Conservation (phyloP, 2,888 invertebrate genomes). For the Ochlodes sylvanus region DNA sequence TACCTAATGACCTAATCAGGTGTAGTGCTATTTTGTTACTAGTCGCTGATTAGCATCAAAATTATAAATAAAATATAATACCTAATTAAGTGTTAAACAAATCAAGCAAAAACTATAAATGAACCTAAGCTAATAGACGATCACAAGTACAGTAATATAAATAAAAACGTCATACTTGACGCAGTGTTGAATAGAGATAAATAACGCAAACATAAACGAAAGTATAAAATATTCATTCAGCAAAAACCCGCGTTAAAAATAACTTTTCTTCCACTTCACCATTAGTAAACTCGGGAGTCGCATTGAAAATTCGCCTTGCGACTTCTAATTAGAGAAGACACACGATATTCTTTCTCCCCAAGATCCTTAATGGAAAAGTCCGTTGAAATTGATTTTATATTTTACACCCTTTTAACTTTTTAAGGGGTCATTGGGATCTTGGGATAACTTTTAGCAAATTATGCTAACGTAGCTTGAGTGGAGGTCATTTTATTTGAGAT, state of each 20-base stretch:
- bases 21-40: too few species aligned
- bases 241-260: conserved; percentile 77
- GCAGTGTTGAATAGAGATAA: conserved; percentile 67
- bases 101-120: too few species aligned
- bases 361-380: conserved; percentile 76
- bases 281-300: conserved; percentile 66
- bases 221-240: conserved; percentile 80
- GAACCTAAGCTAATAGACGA: too few species aligned
- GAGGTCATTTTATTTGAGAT: too few species aligned
- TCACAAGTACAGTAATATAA: too few species aligned
- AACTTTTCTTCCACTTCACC: conserved; percentile 80
- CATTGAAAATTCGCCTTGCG: conserved; percentile 81
- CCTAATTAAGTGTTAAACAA: too few species aligned
- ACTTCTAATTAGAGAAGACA: conserved; percentile 81
- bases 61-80: too few species aligned
- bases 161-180: conserved; percentile 56
- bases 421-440: conserved; percentile 28
- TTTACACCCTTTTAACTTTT: conserved; percentile 60
- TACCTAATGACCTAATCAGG: too few species aligned
- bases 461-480: not conserved
- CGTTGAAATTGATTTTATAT: conserved; percentile 77
- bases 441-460: conserved; percentile 27
- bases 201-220: conserved; percentile 69
- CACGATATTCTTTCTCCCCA: conserved; percentile 61
- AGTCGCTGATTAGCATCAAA: too few species aligned